Evolutionary conservation across 2,888 invertebrate genomes (phyloP).

Genomic region (Griposia aprilina): DNA sequence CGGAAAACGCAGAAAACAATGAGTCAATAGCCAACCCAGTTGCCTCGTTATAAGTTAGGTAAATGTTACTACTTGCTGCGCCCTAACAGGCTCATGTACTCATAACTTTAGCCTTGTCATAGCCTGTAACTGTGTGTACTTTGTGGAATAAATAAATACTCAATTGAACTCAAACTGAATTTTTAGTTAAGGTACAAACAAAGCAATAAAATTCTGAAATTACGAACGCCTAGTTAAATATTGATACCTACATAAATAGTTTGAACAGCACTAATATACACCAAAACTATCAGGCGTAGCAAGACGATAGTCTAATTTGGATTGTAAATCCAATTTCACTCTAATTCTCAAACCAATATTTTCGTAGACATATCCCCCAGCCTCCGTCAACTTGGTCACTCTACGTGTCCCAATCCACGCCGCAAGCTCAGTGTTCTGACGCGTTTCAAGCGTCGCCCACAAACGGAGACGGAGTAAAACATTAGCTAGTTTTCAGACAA

Average conservation of each 20-base stretch:
- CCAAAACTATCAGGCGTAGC: neutral
- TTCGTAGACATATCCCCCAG: conserved; percentile 35
- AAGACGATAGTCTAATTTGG: neutral
- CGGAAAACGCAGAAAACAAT: neutral
- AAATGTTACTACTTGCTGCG: neutral
- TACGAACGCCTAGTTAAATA: conserved; percentile 3
- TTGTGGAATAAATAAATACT: neutral
- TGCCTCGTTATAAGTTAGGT: neutral
- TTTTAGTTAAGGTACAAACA: neutral
- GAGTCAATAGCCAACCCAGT: neutral
- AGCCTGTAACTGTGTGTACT: neutral
- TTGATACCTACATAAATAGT: neutral
- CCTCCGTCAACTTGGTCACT: conserved; percentile 64
- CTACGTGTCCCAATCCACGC: conserved; percentile 67
- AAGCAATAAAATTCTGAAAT: neutral
- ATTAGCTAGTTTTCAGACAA: conserved; percentile 59
- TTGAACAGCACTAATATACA: neutral
- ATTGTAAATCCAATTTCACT: conserved; percentile 8
- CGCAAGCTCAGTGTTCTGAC: conserved; percentile 68
- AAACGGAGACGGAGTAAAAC: conserved; percentile 57
- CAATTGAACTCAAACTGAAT: neutral
- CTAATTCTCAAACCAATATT: conserved; percentile 10
- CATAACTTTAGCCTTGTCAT: neutral
- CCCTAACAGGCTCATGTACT: neutral
- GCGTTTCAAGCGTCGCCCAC: conserved; percentile 63